These are phyloP conservation scores for Vanessa cardui DNA, from an alignment of 2,888 invertebrate genomes.

Conservation along the genomic window DNA sequence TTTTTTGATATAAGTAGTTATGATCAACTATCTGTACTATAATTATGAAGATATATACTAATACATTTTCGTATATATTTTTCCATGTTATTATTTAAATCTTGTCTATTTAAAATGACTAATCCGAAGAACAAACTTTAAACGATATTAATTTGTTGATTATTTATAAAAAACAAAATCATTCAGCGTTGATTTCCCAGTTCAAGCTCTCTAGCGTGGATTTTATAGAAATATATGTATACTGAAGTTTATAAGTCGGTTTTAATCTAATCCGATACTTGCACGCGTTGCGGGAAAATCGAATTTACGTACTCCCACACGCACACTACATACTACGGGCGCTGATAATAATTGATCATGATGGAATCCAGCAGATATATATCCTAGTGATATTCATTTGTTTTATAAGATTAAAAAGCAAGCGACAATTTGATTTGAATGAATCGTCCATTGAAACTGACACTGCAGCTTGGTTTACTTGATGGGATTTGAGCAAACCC, in stretches of 20 bases:
- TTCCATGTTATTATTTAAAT: background rate
- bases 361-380: conserved; percentile 5
- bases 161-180: background rate
- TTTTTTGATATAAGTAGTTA: too few species aligned
- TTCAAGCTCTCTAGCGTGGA: background rate
- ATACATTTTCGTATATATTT: too few species aligned
- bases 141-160: background rate
- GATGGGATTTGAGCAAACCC: too few species aligned
- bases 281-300: conserved; percentile 25
- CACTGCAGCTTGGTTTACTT: too few species aligned
- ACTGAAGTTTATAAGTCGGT: conserved; percentile 17
- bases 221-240: conserved; percentile 12
- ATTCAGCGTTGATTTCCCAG: background rate
- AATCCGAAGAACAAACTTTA: too few species aligned
- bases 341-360: conserved; percentile 24
- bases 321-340: conserved; percentile 10
- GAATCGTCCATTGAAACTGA: too few species aligned
- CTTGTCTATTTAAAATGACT: background rate
- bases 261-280: conserved; percentile 28
- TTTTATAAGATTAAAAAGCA: too few species aligned
- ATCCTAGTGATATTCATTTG: too few species aligned
- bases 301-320: conserved; percentile 18
- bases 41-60: too few species aligned
- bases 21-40: too few species aligned
- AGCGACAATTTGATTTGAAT: too few species aligned